phyloP scores from a whole-genome alignment of 2,113 vertebrate species.

The Picathartes gymnocephalus region DNA sequence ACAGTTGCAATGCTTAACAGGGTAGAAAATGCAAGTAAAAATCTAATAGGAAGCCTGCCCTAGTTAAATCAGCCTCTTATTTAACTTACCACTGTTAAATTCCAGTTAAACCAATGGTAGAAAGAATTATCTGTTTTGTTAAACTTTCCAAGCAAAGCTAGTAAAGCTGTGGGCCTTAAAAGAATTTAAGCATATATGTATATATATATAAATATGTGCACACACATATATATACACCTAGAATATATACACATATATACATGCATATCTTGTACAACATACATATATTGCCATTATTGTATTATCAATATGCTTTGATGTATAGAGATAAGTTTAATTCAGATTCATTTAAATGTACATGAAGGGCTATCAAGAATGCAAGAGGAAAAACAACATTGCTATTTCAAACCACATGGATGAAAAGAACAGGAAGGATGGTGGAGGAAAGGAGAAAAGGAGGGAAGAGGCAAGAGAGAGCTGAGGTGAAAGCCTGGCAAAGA shows the following conservation, averaged over 20 bases:
- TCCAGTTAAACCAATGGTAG: neutral
- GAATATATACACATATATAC: neutral
- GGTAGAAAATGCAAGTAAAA: conserved; percentile 18
- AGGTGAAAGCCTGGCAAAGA: neutral
- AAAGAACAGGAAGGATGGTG: neutral
- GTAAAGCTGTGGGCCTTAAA: neutral
- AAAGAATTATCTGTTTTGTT: neutral
- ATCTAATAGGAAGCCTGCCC: neutral
- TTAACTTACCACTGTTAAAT: neutral
- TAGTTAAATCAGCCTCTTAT: neutral
- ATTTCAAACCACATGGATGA: neutral
- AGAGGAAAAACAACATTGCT: neutral
- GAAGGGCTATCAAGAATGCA: neutral
- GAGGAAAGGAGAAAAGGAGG: neutral
- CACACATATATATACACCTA: neutral
- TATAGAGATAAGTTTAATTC: neutral
- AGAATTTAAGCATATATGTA: neutral
- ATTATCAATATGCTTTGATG: neutral
- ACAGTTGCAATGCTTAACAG: neutral
- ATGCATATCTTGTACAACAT: neutral
- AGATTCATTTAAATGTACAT: neutral
- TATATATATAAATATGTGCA: neutral
- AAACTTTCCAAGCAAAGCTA: neutral
- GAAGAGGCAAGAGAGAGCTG: neutral
- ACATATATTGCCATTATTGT: neutral